Conservation (phyloP, 1,140 invertebrate genomes). For the Spodoptera litura region DNA sequence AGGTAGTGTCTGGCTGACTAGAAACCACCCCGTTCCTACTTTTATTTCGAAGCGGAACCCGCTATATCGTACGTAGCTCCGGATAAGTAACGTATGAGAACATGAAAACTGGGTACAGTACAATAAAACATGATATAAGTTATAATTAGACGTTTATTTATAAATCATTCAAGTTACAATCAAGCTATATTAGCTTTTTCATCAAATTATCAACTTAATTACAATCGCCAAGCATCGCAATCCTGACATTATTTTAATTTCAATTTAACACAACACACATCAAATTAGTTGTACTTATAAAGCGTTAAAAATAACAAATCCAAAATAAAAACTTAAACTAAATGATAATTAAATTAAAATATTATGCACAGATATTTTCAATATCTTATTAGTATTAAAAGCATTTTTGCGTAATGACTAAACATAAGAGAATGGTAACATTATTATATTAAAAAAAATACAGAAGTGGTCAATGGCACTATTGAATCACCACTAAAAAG, state of each 20-base stretch:
- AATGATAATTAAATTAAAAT: slow-evolving; percentile 28
- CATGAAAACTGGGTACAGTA: neutral
- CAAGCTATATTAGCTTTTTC: slow-evolving; percentile 42
- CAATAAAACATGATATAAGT: slow-evolving; percentile 11
- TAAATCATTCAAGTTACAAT: slow-evolving; percentile 52
- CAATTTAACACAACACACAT: neutral
- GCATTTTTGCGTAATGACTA: slow-evolving; percentile 49
- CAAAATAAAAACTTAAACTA: slow-evolving; percentile 16
- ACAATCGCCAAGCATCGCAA: neutral
- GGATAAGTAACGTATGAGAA: neutral
- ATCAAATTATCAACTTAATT: slow-evolving; percentile 32
- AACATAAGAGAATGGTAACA: slow-evolving; percentile 53
- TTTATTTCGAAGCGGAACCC: too few relatives aligned
- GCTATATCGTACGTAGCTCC: too few relatives aligned
- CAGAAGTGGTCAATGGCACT: slow-evolving; percentile 51
- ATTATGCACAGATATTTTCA: slow-evolving; percentile 48
- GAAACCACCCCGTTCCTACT: too few relatives aligned
- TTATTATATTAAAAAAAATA: slow-evolving; percentile 32
- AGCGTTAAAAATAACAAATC: slow-evolving; percentile 5
- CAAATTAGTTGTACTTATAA: slow-evolving; percentile 1
- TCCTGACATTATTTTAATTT: neutral
- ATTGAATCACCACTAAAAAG: slow-evolving; percentile 45
- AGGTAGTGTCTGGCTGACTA: neutral
- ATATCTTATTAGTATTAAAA: slow-evolving; percentile 52
- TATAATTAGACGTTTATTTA: slow-evolving; percentile 52